Base-by-base conservation (phyloP, 2,888 invertebrate species). In the Hermaeophaga mercurialis region DNA sequence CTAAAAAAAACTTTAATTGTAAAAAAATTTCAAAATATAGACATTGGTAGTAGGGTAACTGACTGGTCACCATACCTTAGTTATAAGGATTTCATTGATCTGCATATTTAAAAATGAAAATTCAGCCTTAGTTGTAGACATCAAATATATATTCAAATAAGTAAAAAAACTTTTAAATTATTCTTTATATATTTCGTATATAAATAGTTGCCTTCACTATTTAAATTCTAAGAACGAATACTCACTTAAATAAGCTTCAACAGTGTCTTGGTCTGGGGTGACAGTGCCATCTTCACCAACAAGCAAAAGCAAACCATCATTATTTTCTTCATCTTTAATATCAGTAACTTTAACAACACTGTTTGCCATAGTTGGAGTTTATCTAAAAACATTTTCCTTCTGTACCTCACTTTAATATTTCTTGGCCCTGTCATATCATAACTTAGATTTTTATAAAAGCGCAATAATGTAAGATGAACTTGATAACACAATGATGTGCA, bases 281-380 rank as follows among this genome's bases (percentile, higher is more conserved):
- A 94, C 82, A 59, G 86, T 87, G 68, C 92, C 92, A 84, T 92
- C 91, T 79, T 91, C 90, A 75, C 89, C 89, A 75, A 92, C 90
- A 75, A 93, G 87, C 76, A 94, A 87, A 70, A 91, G 87, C 74
- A 94, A 84, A 72, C 88, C 85, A 73, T 88, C 87, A 78, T 87
- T 87, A 67, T 68, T 54, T 64, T 71, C 66, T 44, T 73, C 70
- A 66, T 77, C 77, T 53, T 73, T 76, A 63, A 78, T 69, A 66
- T 78, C 78, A 38, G 75, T 76, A 69, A 78, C 75, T 69, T 73
- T 78, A 68, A 78, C 77, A 66, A 76, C 73, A 63, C 76, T 77
- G 64, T 76, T 73, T 26, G 78, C 74, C 78, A 78, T 78, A n/a
- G n/a, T 64, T 41, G 53, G 2, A 24, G 11, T 34, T 34, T 11